Base-by-base conservation (phyloP, 2,113 vertebrate genomes). In the Bos indicus region DNA sequence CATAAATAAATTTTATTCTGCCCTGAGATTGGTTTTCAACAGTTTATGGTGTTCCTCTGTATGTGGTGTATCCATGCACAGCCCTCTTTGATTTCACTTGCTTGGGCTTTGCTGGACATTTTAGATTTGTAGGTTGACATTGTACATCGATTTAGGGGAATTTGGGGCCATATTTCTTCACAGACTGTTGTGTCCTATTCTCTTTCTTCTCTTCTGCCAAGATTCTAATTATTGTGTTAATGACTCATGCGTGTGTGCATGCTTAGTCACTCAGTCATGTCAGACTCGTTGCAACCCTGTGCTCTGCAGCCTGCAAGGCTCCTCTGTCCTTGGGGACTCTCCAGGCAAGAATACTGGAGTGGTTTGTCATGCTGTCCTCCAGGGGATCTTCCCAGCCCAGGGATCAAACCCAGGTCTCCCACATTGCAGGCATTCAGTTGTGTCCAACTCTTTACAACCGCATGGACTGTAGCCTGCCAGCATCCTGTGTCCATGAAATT, bases 281-380 rank as follows among this genome's bases (percentile, higher is more conserved):
- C 21, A 40, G 6, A 43, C 21, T 26, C 0, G 0, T 26, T 77
- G 71, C 23, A 26, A 13, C 36, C 12, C 36, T 0, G 1, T 77
- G 40, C 21, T 26, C 40, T 26, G 40, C 12, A 43, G 71, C 40
- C 71, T 43, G 71, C 13, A 2, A 26, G 71, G 71, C 71, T 26
- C 40, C 40, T 43, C 71, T 77, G 71, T 26, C 40, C 40, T 7
- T 26, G 71, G 36, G 21, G 23, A 43, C 6, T 77, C 71, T 77
- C 21, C 23, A 43, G 71, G 71, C 23, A 43, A 77, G 71, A 26
- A 77, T 7, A 77, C 71, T 77, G 36, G 40, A 43, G 36, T 77
- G 71, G 23, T 25, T 14, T 14, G 71, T 26, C 23, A 25, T 77
- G 36, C 12, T 23, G 36, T 43, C 12, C 40, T 77, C 36, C 12